Evolutionary conservation across 1,140 invertebrate genomes (phyloP), one percentile per base, ranked within the genome.

Genomic region (Galendromus occidentalis): DNA sequence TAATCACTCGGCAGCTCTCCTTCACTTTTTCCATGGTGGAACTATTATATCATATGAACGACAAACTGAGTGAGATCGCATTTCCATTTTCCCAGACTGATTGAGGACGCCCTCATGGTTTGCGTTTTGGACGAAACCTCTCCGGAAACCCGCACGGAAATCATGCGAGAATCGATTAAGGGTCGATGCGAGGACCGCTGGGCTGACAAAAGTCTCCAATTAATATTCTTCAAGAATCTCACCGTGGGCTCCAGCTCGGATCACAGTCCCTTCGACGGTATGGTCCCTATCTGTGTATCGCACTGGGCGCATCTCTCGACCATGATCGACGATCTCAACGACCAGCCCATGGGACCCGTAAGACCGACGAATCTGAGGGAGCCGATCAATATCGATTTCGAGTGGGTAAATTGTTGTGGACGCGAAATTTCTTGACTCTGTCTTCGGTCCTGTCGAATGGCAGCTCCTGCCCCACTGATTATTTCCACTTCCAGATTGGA

Each of bases 231-330:
- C 66, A 75, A 75, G 44, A 82, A 81, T 73, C 80, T 81, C 6
- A 69, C 73, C 28, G 42, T 72, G 59, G 69, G 68, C 20, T 72
- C 72, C 5, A 77, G 74, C 65, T 73, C 71, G 68, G 77, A 79
- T 76, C 79, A 80, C 69, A 76, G 78, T 25, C 79, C 79, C 41
- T 79, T 77, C 68, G 81, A 82, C 75, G 81, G 79, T 7, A 80
- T 82, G 25, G 75, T 79, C 2, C 75, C 77, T 59, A 76, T 81
- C 6, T 73, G 75, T 64, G 72, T 73, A 67, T 69, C 70, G 64
- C 69, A 72, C 70, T 73, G 76, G 71, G 66, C 73, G n/a, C 68
- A 75, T 20, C 44, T 70, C 44, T 68, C 68, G 7, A 28, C 74
- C 7, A 39, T 66, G 66, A 69, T 67, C 51, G 71, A 73, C 45